These are phyloP conservation scores for Bradypodion pumilum DNA, from an alignment of 2,797 vertebrate species.

Conservation along the genomic window DNA sequence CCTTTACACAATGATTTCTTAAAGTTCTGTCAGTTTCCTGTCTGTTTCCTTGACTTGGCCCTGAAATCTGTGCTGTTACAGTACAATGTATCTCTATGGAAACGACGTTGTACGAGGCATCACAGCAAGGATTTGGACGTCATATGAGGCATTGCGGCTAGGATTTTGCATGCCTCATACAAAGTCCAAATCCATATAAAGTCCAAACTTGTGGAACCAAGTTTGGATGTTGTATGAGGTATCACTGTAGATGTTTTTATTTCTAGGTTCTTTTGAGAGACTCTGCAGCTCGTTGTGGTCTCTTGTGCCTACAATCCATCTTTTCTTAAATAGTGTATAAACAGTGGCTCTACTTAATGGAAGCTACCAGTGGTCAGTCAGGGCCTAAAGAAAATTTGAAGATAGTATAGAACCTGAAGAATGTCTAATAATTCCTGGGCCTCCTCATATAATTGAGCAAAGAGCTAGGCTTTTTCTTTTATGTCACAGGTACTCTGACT, in stretches of 20 bases:
- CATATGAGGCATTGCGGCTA: no score
- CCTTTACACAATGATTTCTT: no score
- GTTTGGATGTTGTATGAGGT: no score
- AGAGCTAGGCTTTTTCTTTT: background rate
- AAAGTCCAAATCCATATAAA: no score
- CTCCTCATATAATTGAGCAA: background rate
- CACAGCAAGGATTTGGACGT: no score
- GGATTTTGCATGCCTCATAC: no score
- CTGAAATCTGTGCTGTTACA: no score
- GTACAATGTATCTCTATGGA: no score
- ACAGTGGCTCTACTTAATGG: background rate
- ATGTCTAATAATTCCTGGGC: background rate
- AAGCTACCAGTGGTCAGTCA: background rate
- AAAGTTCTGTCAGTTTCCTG: no score
- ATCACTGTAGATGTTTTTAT: background rate
- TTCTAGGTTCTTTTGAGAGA: background rate
- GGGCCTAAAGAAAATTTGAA: background rate
- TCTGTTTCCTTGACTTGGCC: no score
- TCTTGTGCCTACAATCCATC: background rate
- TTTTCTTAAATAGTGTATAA: background rate
- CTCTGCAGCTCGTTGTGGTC: background rate
- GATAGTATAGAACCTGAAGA: background rate
- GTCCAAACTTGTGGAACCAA: no score
- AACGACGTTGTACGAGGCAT: no score
- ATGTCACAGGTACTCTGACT: background rate